Evolutionary conservation across 1,140 invertebrate genomes (phyloP), one percentile per base, ranked within the genome.

Genomic region (Goniozus legneri): DNA sequence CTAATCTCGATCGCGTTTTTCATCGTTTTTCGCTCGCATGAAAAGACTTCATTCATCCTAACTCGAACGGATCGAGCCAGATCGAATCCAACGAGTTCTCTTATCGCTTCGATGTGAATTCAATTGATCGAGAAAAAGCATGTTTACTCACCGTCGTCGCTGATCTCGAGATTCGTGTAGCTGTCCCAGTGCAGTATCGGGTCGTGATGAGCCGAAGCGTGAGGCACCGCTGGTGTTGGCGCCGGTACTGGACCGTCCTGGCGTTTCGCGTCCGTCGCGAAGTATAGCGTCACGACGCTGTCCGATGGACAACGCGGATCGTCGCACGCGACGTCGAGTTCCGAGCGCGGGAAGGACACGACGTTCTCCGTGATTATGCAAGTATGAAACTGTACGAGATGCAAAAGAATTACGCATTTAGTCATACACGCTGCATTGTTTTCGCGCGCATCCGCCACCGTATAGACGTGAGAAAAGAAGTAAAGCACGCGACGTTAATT

Each of bases 321-420:
- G 63, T 84, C 82, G 56, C 83, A 86, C 40, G 89, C 91, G 60
- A 85, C 81, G 73, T 96, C 92, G 30, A 96, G 78, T 63, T 95
- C 90, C 58, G 85, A 83, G 64, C 91, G 86, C 42, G 86, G 85
- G 76, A 95, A 92, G 56, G 84, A 85, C 13, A 95, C 80, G 33
- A 84, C 86, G 71, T 90, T 83, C 67, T 90, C 85, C 33, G 87
- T 82, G 37, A 95, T 86, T 16, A 92, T 90, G 73, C 92, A 95
- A 1, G 92, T 95, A 76, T 95, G 92, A 76, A 95, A 94, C 83
- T 96, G 87, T 62, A 84, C 4, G 4, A 27, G 24, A 6, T 27
- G 10, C 24, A 27, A 27, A 27, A 10, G 10, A 6, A 27, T 27
- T 27, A 27, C n/a, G n/a, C n/a, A n/a, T n/a, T n/a, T n/a, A n/a